These are phyloP conservation scores for Eueremaeus valkanovi DNA, from an alignment of 2,888 invertebrate genomes.

Conservation along the genomic window DNA sequence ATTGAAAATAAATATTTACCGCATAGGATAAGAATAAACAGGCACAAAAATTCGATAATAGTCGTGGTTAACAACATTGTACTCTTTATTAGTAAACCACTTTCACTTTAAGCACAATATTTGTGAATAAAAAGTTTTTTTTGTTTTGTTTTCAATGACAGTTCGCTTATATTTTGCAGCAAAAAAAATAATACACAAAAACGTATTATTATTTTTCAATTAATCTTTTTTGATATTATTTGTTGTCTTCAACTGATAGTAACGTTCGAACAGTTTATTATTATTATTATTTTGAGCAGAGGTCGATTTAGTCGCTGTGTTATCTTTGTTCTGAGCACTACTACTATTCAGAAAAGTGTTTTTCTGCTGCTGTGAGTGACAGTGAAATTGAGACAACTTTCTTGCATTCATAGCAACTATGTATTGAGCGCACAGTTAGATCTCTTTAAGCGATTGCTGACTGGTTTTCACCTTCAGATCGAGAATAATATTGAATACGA, in stretches of 20 bases:
- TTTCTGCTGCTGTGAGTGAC: conserved; percentile 14
- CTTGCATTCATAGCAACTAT: conserved; percentile 21
- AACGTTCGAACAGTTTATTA: background rate
- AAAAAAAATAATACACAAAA: too few relatives aligned
- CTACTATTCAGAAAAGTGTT: background rate
- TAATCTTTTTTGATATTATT: background rate
- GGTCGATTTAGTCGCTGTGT: too few relatives aligned
- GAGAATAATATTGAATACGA: too few relatives aligned
- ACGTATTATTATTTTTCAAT: background rate
- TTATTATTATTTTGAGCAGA: too few relatives aligned
- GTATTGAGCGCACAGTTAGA: background rate
- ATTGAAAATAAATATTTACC: background rate
- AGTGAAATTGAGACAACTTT: conserved; percentile 24
- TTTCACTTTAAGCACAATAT: background rate
- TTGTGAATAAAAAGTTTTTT: too few relatives aligned
- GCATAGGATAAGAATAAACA: background rate
- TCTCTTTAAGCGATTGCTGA: background rate
- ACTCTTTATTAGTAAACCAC: background rate
- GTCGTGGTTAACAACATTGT: background rate
- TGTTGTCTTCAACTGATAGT: background rate
- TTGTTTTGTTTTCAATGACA: too few relatives aligned
- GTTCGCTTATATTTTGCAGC: too few relatives aligned
- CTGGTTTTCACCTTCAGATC: background rate
- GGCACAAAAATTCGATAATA: background rate
- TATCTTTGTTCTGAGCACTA: too few relatives aligned